Base-by-base conservation (phyloP, 1,140 invertebrate species). In the Spodoptera frugiperda region DNA sequence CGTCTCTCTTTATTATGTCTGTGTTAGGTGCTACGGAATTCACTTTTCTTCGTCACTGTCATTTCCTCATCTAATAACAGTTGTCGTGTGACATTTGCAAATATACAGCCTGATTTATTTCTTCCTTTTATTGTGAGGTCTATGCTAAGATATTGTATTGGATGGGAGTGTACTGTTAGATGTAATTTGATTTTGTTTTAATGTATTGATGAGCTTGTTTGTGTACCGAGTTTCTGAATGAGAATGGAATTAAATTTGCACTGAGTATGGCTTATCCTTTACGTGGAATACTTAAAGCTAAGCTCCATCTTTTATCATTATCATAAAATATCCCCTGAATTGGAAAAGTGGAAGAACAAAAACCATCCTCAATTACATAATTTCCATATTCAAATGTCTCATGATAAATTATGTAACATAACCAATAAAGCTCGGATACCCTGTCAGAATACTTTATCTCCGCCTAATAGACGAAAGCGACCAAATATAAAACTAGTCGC, bases 401-500 rank as follows among this genome's bases (percentile, higher is more conserved):
- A 15, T 33, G 12, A 44, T n/a, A 44, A 44, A 63, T 33, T 46
- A 61, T 61, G 19, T 30, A 57, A 57, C 30, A 44, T 61, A 19
- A 17, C 54, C 12, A 25, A 57, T 57, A 57, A 57, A 57, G 33
- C 4, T 39, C 33, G 33, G 33, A 39, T 25, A 57, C 54, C 14
- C 3, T 14, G 54, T 25, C 54, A 9, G 59, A 17, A 63, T 63
- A 44, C 39, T 63, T 63, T 63, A 63, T 63, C 59, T 63, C 17
- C 12, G 12, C 1, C 59, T 63, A 17, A 63, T 61, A 61, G 57
- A 44, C 25, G 59, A 63, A 6, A 63, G 59, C 17, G 59, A 53
- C 53, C 25, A 65, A 21, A 65, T 65, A 49, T 39, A 65, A 65
- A 75, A 86, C 80, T 80, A 83, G 84, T 85, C 85, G 84, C 63